phyloP scores from a whole-genome alignment of 2,797 vertebrate species.

The Hephaestus fuliginosus region DNA sequence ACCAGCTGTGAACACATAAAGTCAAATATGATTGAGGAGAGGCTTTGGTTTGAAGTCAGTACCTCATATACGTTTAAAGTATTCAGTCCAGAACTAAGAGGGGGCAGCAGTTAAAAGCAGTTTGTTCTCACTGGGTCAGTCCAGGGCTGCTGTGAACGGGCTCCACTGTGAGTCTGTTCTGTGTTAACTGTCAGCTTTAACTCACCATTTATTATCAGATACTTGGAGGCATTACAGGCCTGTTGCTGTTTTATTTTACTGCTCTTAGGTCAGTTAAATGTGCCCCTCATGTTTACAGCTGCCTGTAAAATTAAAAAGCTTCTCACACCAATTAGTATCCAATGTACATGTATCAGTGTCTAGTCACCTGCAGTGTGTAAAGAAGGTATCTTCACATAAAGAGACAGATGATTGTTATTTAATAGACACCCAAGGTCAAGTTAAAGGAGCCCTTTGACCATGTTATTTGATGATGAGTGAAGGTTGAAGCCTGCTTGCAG shows the following conservation, averaged over 20 bases:
- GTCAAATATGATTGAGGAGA: not conserved
- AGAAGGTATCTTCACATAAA: not conserved
- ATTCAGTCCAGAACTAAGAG: conserved; percentile 14
- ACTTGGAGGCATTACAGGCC: not conserved
- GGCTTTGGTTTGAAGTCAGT: conserved; percentile 4
- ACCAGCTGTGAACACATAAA: not conserved
- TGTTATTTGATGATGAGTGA: conserved; percentile 2
- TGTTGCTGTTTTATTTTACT: conserved; percentile 26
- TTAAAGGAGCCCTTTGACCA: not conserved
- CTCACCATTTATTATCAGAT: not conserved
- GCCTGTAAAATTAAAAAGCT: conserved; percentile 39
- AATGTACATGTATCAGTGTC: not conserved
- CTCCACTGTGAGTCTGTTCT: conserved; percentile 26
- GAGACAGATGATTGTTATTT: conserved; percentile 14
- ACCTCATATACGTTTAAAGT: conserved; percentile 6
- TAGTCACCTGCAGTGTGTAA: not conserved
- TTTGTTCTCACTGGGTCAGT: conserved; percentile 11
- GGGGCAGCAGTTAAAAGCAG: conserved; percentile 27
- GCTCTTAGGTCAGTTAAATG: conserved; percentile 40
- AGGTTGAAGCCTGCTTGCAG: conserved; percentile 21
- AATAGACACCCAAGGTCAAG: not conserved
- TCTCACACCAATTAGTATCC: not conserved
- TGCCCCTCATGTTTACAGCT: not conserved
- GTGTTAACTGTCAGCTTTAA: not conserved
- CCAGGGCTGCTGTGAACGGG: conserved; percentile 12